Base-by-base conservation (phyloP, 2,888 invertebrate species). In the Galerucella pusilla region DNA sequence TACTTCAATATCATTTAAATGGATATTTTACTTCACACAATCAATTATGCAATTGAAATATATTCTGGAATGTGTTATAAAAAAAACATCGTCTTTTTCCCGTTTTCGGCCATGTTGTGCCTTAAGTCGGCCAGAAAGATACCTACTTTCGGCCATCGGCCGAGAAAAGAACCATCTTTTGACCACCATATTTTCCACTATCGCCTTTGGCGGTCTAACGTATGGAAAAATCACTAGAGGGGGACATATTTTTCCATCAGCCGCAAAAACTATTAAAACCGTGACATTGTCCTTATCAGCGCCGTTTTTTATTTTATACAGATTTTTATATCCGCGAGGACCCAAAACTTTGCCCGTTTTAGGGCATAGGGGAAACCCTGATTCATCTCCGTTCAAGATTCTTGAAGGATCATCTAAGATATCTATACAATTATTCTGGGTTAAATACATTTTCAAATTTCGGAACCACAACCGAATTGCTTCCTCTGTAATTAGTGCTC, bases 361-460 rank as follows among this genome's bases (percentile, higher is more conserved):
- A 14, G 73, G 79, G 74, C 84, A 84, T 11, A 86, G 74, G 67
- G 79, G 78, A 75, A 86, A 85, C 67, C 82, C 81, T 9, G 83
- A 81, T 76, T 85, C 85, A 71, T 85, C 84, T 14, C 82, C 83
- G 76, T 85, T 84, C 6, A 84, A 81, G 45, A 84, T 82, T 66
- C 82, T 75, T 72, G 70, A 69, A 5, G 82, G 81, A 63, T 81
- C 75, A 49, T 74, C 76, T 14, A 82, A 78, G 46, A 70, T 46
- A 46, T 61, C 70, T 61, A 28, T 35, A 20, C 14, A 45, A 28
- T 61, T 61, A 28, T 45, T 45, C n/a, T 70, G n/a, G 28, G 14
- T 61, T 16, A 70, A 45, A 61, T 45, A 70, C 25, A 16, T 61
- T 70, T 70, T 70, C 42, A 70, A 35, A 61, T 60, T 46, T n/a